Percentiles rank a stretch among this genome's conserved stretches.
phyloP scores from a whole-genome alignment of 1,140 invertebrate genomes.

The Macrocentrus cingulum region DNA sequence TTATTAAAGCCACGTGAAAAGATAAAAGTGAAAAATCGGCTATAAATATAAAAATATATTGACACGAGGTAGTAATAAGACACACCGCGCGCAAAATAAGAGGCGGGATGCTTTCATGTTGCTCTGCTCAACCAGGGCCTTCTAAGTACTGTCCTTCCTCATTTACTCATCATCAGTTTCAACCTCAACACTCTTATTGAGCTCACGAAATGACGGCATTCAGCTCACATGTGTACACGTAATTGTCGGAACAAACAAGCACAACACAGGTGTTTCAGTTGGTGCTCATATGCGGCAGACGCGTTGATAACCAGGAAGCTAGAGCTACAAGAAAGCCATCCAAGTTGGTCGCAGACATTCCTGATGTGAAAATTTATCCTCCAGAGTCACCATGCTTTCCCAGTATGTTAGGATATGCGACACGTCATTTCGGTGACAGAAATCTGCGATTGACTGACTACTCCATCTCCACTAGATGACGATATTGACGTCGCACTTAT shows the following conservation, averaged over 20 bases:
- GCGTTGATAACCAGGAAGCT: constrained; percentile 44
- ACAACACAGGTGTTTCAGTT: constrained; percentile 9
- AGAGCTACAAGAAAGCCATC: constrained; percentile 29
- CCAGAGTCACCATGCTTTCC: constrained; percentile 33
- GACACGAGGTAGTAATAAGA: not conserved
- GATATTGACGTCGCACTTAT: constrained; percentile 26
- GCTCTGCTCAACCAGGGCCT: constrained; percentile 37
- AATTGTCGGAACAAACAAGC: not conserved
- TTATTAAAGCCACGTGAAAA: not conserved
- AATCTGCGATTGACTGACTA: constrained; percentile 20
- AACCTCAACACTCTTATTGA: constrained; percentile 14
- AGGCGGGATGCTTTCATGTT: constrained; percentile 28
- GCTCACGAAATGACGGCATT: no score
- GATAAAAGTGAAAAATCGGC: not conserved
- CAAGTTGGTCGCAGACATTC: not conserved
- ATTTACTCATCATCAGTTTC: constrained; percentile 26
- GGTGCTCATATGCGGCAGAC: constrained; percentile 54
- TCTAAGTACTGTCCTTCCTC: constrained; percentile 45
- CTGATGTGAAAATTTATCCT: not conserved
- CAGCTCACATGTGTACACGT: constrained; percentile 11
- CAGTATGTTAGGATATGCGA: constrained; percentile 39
- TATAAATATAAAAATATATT: not conserved
- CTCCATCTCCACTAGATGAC: not conserved
- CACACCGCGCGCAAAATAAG: not conserved
- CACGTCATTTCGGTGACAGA: constrained; percentile 45